These are phyloP conservation scores for Asbolus verrucosus DNA, from an alignment of 1,140 invertebrate genomes.

Conservation along the genomic window DNA sequence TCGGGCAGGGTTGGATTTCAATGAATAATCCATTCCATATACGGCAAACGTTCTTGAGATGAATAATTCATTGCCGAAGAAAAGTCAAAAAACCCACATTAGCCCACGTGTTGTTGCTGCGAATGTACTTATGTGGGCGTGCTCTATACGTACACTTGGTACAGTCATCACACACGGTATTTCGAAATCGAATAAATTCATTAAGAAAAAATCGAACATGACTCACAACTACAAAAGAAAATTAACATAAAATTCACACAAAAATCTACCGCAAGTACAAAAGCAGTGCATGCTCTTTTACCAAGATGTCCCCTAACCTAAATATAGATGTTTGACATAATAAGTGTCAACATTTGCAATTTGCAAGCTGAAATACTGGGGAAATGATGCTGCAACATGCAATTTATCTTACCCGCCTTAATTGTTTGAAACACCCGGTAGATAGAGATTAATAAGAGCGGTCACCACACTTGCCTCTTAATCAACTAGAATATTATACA, in stretches of 20 bases:
- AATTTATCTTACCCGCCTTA: slow-evolving; percentile 27
- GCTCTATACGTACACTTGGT: slow-evolving; percentile 24
- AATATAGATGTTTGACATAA: slow-evolving; percentile 52
- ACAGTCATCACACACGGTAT: slow-evolving; percentile 36
- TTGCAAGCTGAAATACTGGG: neutral
- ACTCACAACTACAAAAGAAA: slow-evolving; percentile 15
- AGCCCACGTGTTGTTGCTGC: slow-evolving; percentile 48
- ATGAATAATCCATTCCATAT: slow-evolving; percentile 30
- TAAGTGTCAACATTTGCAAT: slow-evolving; percentile 41
- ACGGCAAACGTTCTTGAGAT: slow-evolving; percentile 8
- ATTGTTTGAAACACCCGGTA: slow-evolving; percentile 37
- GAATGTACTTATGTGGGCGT: slow-evolving; percentile 52
- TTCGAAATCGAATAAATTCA: slow-evolving; percentile 29
- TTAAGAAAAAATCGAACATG: slow-evolving; percentile 37
- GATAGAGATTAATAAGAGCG: slow-evolving; percentile 25
- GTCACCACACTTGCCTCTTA: slow-evolving; percentile 3
- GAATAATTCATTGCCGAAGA: slow-evolving; percentile 42
- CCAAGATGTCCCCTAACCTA: slow-evolving; percentile 56
- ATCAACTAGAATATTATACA: slow-evolving; percentile 28
- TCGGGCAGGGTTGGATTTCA: slow-evolving; percentile 17
- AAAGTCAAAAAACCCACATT: slow-evolving; percentile 40
- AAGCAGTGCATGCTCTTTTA: neutral
- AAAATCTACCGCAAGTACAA: neutral
- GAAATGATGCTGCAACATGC: neutral
- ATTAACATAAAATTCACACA: neutral